Conservation (phyloP, 1,140 invertebrate species). For the Hylaeus anthracinus region DNA sequence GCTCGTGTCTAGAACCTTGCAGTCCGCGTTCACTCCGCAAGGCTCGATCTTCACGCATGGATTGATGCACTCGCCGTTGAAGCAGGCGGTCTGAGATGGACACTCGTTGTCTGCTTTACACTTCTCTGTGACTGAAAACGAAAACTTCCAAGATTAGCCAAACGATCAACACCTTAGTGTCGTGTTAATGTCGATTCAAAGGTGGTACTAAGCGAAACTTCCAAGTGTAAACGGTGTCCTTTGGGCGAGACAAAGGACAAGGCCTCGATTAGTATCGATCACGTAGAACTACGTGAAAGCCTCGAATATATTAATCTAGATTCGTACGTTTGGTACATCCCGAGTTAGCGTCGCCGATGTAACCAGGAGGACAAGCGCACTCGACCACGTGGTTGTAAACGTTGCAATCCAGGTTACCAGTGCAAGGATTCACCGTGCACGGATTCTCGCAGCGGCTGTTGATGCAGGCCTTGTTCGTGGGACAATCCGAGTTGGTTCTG, state of each 20-base stretch:
- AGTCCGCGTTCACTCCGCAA: conserved; percentile 90
- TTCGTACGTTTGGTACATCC: conserved; percentile 84
- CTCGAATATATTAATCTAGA: not conserved
- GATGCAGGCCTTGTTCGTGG: conserved; percentile 88
- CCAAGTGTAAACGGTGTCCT: too few relatives aligned
- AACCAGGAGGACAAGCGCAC: conserved; percentile 90
- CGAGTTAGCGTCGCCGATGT: conserved; percentile 83
- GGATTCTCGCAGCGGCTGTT: conserved; percentile 90
- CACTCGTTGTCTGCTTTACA: conserved; percentile 92
- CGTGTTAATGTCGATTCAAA: too few relatives aligned
- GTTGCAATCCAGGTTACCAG: conserved; percentile 86
- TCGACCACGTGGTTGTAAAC: conserved; percentile 88
- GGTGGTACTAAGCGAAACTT: too few relatives aligned
- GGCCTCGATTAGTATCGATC: too few relatives aligned
- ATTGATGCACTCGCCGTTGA: conserved; percentile 90
- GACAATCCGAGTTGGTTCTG: conserved; percentile 88
- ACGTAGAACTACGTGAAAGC: too few relatives aligned
- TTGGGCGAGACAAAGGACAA: too few relatives aligned
- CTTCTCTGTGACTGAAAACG: conserved; percentile 79
- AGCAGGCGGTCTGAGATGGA: conserved; percentile 90
- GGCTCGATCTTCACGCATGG: conserved; percentile 90
- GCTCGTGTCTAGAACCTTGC: conserved; percentile 89
- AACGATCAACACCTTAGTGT: not conserved
- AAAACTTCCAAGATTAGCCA: not conserved
- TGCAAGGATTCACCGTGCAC: conserved; percentile 87